Percentiles rank a stretch among this genome's conserved stretches.
These are phyloP conservation scores for Sebastes nivosus DNA, from an alignment of 2,797 vertebrate genomes.

Conservation along the genomic window DNA sequence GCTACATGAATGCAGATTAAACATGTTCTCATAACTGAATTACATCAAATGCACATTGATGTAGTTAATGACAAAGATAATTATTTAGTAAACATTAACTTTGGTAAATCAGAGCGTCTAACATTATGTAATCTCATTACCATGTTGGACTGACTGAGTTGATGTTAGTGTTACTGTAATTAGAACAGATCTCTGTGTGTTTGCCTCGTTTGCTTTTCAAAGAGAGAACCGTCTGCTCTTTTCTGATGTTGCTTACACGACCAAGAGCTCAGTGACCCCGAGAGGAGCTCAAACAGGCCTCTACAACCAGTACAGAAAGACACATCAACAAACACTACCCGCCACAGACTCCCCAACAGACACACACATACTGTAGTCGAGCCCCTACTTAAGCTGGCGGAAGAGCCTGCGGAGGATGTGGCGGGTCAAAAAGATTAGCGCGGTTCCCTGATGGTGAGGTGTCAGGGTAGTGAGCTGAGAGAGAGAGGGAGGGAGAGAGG, in stretches of 20 bases:
- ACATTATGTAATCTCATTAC: not conserved
- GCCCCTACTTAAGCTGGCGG: constrained; percentile 49
- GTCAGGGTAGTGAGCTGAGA: constrained; percentile 32
- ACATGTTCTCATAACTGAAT: not conserved
- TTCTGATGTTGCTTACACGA: constrained; percentile 27
- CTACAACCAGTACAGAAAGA: constrained; percentile 13
- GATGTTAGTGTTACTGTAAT: not conserved
- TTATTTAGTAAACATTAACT: not conserved
- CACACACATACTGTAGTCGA: constrained; percentile 40
- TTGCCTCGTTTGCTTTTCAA: not conserved
- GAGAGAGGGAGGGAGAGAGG: not conserved
- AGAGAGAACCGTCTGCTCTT: constrained; percentile 26
- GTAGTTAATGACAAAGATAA: not conserved
- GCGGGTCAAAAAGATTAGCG: constrained; percentile 68
- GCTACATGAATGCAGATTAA: too few relatives aligned
- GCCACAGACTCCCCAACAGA: constrained; percentile 9
- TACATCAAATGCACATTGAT: not conserved
- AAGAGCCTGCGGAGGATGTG: constrained; percentile 61
- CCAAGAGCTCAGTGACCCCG: constrained; percentile 46
- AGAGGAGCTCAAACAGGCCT: constrained; percentile 32
- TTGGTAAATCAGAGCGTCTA: not conserved
- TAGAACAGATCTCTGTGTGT: not conserved
- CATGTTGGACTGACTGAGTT: not conserved
- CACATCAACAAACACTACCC: constrained; percentile 25
- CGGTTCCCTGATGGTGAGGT: constrained; percentile 55